Base-by-base conservation (phyloP, 2,113 vertebrate species). In the Oncorhynchus nerka region DNA sequence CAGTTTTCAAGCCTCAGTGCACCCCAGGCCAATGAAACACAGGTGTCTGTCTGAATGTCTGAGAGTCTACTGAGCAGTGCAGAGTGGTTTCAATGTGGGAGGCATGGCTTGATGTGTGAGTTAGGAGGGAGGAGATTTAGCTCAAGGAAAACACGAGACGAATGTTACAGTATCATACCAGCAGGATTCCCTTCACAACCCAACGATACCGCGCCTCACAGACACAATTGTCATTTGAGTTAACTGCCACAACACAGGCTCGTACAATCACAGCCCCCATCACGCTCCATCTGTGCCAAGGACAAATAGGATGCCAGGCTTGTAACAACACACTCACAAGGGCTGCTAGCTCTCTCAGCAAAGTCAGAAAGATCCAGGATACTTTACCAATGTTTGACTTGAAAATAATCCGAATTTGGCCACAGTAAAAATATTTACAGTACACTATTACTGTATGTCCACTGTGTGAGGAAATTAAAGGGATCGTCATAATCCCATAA, bases 401-500 rank as follows among this genome's bases (percentile, higher is more conserved):
- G 13, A 55, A 55, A 55, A 55, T 55, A 19, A 55, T 55, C 51
- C 0, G 4, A 55, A 55, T 55, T 19, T 55, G 51, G 51, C 51
- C 3, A 19, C 51, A 19, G 39, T 45, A 45, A 45, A 45, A 45
- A 9, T 45, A 12, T 45, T 45, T 3, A 45, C 39, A 45, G 9
- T 45, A 45, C 39, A 45, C 9, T 45, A 45, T 9, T 45, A 45
- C 39, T 11, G 39, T 45, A 45, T 45, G 39, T 45, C 39, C 39
- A 45, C 39, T 45, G 39, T 45, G 39, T 45, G 39, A 45, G 3
- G 39, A 3, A 45, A 45, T 45, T 3, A 45, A 45, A 45, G 9
- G 39, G 16, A 49, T 70, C 79, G 49, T 78, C 78, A 85, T 55
- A 77, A 87, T 69, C 79, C 83, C 78, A 84, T 82, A 75, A 83